A percentile compares a stretch with the other conserved stretches of the same genome.
These are phyloP conservation scores for Rhadina sibilatrix DNA, from an alignment of 2,113 vertebrate genomes.

Conservation along the genomic window DNA sequence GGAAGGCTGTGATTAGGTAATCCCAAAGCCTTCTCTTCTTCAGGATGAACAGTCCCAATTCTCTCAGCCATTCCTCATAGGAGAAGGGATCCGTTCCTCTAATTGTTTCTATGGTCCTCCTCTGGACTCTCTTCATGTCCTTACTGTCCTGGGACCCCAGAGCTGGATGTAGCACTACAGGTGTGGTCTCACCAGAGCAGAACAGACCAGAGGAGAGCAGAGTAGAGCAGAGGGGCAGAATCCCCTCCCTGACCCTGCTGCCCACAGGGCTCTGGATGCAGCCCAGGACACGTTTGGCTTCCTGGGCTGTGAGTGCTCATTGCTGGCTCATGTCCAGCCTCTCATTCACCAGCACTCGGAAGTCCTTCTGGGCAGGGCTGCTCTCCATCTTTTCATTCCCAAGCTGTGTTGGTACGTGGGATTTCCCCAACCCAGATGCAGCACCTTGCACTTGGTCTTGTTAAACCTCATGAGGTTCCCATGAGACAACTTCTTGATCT, in stretches of 20 bases:
- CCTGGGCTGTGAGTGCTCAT: neutral
- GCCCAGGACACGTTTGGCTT: neutral
- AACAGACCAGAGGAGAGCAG: neutral
- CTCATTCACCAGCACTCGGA: fast-evolving
- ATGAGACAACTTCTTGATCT: neutral
- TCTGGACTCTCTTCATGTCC: neutral
- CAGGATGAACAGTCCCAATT: neutral
- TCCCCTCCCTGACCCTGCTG: neutral
- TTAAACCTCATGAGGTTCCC: too few relatives aligned
- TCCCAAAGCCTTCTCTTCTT: neutral
- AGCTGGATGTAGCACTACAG: neutral
- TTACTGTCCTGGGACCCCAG: neutral
- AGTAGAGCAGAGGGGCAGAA: neutral
- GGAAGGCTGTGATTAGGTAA: neutral
- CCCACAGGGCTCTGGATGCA: neutral
- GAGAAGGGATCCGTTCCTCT: neutral
- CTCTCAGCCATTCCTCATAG: neutral
- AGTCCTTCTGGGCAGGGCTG: neutral
- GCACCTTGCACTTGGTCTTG: neutral
- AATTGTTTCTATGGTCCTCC: neutral
- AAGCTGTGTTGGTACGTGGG: neutral
- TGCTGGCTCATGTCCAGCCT: neutral
- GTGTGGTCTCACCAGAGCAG: neutral
- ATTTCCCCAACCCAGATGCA: neutral
- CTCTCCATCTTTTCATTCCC: neutral